Conservation (phyloP, 1,140 invertebrate species). For the Pseudomyrmex gracilis region DNA sequence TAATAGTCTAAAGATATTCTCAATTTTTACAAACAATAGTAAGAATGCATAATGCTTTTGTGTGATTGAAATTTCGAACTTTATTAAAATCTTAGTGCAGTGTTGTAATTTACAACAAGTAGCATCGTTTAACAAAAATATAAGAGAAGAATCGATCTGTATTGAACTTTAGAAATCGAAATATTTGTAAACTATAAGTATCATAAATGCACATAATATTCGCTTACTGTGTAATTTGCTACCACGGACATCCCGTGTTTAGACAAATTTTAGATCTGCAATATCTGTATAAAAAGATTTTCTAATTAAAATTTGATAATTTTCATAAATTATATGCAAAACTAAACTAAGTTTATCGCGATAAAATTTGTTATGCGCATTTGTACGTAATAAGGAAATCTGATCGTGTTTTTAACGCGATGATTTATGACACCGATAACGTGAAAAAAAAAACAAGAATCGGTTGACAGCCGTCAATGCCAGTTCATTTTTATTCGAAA, state of each 20-base stretch:
- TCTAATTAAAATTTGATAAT: slow-evolving; percentile 31
- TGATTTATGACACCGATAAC: slow-evolving; percentile 13
- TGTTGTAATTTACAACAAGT: background rate
- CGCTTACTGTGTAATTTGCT: slow-evolving; percentile 6
- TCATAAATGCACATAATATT: slow-evolving; percentile 4
- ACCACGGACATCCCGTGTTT: slow-evolving; percentile 36
- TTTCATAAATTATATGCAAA: slow-evolving; percentile 20
- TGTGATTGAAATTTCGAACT: slow-evolving; percentile 2
- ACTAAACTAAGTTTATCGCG: no score
- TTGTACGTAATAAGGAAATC: slow-evolving; percentile 20
- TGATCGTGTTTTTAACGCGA: slow-evolving; percentile 38
- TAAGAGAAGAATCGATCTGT: slow-evolving; percentile 16
- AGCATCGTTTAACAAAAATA: background rate
- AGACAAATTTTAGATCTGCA: slow-evolving; percentile 46
- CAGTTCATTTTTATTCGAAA: slow-evolving; percentile 7
- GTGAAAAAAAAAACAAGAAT: slow-evolving; percentile 32
- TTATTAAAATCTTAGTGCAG: no score
- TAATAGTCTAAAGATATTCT: slow-evolving; percentile 7
- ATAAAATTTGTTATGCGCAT: no score
- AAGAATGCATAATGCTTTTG: slow-evolving; percentile 29
- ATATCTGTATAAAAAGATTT: slow-evolving; percentile 59
- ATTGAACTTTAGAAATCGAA: slow-evolving; percentile 17
- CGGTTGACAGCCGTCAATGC: background rate
- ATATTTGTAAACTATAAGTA: slow-evolving; percentile 20
- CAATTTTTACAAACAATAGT: slow-evolving; percentile 21